Evolutionary conservation across 2,888 invertebrate species (phyloP), one percentile per base, ranked within the genome.

Genomic region (Diogma glabrata): DNA sequence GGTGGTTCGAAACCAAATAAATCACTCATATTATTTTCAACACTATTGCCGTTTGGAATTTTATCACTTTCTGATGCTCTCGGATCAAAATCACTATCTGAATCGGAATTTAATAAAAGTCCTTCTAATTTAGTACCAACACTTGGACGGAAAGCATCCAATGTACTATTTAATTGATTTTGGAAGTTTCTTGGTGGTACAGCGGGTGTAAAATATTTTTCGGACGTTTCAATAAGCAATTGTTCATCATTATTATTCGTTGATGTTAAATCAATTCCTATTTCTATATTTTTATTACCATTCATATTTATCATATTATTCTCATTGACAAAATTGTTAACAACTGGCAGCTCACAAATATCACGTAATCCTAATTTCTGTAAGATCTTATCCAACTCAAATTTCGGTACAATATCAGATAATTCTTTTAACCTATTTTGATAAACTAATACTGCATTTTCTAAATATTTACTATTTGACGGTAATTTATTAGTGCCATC

Each of bases 51-150:
- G 14, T 48, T 33, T n/a, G 47, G 24, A 12, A 47, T 12, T 30
- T 23, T 60, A 1, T 76, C 75, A 50, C 74, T 79, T 65, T 90
- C 90, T 59, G 78, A 84, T 17, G 90, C 90, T 55, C 92, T 78
- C 1, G 93, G 92, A 74, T 93, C 88, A 64, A 93, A 93, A 69
- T 89, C 85, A 56, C 81, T 83, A 61, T 91, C 88, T 51, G 90
- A 82, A 65, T 89, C 86, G 2, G 79, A 79, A 62, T 86, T 82
- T 60, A 88, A 74, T 10, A 88, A 67, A 16, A 87, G 67, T 30
- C 83, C 84, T 67, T 88, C 87, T 56, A 87, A 74, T 70, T 84
- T 86, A 38, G 86, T 82, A 56, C 85, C 87, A 52, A 86, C 84
- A 36, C 78, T 72, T 28, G 82, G 82, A 59, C 79, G 76, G 63